Conservation (phyloP, 2,888 invertebrate species). For the Craniophora ligustri region DNA sequence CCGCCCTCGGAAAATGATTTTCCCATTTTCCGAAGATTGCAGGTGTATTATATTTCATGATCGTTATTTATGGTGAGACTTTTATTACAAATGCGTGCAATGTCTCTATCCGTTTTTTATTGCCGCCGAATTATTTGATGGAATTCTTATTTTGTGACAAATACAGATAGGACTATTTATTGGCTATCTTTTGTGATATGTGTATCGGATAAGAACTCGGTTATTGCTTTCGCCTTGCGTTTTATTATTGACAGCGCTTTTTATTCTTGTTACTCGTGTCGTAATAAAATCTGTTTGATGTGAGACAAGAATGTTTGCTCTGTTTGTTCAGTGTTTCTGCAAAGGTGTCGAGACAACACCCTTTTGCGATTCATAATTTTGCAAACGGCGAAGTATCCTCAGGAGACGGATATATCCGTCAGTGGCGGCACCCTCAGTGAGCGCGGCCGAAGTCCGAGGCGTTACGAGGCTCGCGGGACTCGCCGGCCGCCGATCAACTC, state of each 20-base stretch:
- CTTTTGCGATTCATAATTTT: conserved; percentile 80
- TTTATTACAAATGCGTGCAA: conserved; percentile 89
- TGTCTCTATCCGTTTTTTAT: conserved; percentile 88
- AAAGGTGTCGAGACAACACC: conserved; percentile 56
- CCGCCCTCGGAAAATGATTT: conserved; percentile 88
- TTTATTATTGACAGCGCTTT: conserved; percentile 62
- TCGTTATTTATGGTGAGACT: conserved; percentile 88
- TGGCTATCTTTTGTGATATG: conserved; percentile 72
- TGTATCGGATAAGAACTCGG: conserved; percentile 66
- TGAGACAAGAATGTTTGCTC: conserved; percentile 47
- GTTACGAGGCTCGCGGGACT: conserved; percentile 86
- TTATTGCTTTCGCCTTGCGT: conserved; percentile 64
- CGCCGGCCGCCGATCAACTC: conserved; percentile 78
- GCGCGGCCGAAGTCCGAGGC: conserved; percentile 77
- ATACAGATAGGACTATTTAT: conserved; percentile 75
- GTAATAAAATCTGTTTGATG: conserved; percentile 58
- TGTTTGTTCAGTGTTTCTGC: conserved; percentile 46
- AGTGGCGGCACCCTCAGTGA: conserved; percentile 73
- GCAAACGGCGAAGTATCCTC: conserved; percentile 76
- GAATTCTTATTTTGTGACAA: conserved; percentile 82
- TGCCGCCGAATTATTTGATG: conserved; percentile 84
- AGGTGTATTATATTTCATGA: conserved; percentile 89
- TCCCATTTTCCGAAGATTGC: conserved; percentile 88
- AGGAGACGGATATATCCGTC: conserved; percentile 86
- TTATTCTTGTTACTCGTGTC: conserved; percentile 53